Evolutionary conservation across 2,888 invertebrate species (phyloP), one percentile per base, ranked within the genome.

Genomic region (Ganaspis brasiliensis): DNA sequence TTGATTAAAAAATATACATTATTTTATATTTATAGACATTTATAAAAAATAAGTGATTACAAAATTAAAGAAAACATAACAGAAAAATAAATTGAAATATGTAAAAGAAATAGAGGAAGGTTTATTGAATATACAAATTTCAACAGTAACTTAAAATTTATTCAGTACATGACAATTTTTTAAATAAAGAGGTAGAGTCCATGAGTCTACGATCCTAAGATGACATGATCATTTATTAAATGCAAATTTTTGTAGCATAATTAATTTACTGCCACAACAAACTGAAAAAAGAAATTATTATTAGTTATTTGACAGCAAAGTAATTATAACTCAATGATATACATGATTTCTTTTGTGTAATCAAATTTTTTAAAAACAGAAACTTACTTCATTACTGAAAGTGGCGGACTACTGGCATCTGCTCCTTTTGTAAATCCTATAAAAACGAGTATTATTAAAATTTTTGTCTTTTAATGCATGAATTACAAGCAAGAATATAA

Each of bases 321-420:
- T n/a, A n/a, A n/a, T n/a, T n/a, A n/a, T n/a, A n/a, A n/a, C n/a
- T n/a, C n/a, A n/a, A n/a, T n/a, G n/a, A n/a, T n/a, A n/a, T n/a
- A n/a, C n/a, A n/a, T n/a, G n/a, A n/a, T n/a, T n/a, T n/a, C n/a
- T n/a, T n/a, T n/a, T n/a, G n/a, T n/a, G n/a, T n/a, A 19, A 37
- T 52, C 2, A 40, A 73, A 57, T 26, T 57, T 26, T 16, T 52
- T 72, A 19, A 40, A 37, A 45, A 24, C 59, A 24, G n/a, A 37
- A 77, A 87, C 90, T 92, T 91, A 94, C 94, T 93, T 93, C 80
- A 93, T 88, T 19, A 94, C 19, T 9, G 92, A 89, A 72, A 94
- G 90, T 76, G 94, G 93, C n/a, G 95, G 95, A 94, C 94, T 94
- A 8, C 95, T 95, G 40, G 94, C 93, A 86, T 95, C 95, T 24